These are phyloP conservation scores for Catagonus wagneri DNA, from an alignment of 2,113 vertebrate genomes.

Conservation along the genomic window DNA sequence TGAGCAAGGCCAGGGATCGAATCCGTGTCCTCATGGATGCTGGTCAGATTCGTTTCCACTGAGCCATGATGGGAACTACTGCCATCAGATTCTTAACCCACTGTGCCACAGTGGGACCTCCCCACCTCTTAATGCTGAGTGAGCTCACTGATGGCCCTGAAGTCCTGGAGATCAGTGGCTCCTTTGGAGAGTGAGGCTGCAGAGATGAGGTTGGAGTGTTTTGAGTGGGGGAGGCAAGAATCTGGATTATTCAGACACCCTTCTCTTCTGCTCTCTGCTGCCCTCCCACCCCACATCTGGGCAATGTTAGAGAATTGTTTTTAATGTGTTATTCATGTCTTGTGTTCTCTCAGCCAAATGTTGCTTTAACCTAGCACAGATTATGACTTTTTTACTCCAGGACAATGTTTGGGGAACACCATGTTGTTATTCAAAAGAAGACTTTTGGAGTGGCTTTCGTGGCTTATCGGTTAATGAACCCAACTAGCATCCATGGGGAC, in stretches of 20 bases:
- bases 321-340: not conserved
- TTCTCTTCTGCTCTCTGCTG: not conserved
- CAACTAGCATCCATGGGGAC: no score
- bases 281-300: not conserved
- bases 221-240: not conserved
- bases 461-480: no score
- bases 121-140: not conserved
- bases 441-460: no score
- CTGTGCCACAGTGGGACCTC: no score
- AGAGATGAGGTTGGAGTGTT: not conserved
- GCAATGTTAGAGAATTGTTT: not conserved
- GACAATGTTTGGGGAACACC: not conserved
- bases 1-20: no score
- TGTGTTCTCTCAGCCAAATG: not conserved
- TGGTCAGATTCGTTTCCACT: no score
- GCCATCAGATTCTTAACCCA: no score
- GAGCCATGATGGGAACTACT: no score
- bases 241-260: not conserved
- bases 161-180: not conserved
- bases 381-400: not conserved
- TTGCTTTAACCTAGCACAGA: not conserved
- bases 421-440: constrained; percentile 8
- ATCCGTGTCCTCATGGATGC: no score
- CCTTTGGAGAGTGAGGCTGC: not conserved
- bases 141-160: not conserved